Conservation (phyloP, 2,797 vertebrate species). For the Apogon hyalosoma region DNA sequence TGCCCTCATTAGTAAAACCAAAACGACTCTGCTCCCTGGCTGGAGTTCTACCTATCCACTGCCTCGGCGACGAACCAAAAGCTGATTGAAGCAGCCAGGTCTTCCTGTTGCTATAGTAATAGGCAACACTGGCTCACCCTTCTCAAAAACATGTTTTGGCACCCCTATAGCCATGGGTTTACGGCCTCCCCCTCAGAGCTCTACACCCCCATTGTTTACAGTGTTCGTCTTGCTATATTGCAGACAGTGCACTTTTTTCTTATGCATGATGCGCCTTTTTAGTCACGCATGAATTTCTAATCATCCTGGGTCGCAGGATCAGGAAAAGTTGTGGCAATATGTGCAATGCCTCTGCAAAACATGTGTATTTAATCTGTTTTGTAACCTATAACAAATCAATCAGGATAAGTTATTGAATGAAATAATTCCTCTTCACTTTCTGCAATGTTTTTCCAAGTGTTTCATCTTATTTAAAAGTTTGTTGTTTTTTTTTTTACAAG, state of each 20-base stretch:
- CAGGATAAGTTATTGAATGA: neutral
- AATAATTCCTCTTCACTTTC: neutral
- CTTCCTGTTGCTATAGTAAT: constrained; percentile 86
- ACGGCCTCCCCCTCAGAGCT: constrained; percentile 60
- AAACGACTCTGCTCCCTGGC: constrained; percentile 53
- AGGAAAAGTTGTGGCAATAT: constrained; percentile 34
- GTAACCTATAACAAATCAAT: constrained; percentile 19
- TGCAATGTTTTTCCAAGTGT: neutral
- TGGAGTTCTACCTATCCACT: constrained; percentile 65
- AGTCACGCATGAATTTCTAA: constrained; percentile 62
- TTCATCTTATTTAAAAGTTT: no score
- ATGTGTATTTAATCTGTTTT: constrained; percentile 12
- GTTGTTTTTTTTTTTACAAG: neutral
- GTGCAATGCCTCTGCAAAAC: constrained; percentile 41
- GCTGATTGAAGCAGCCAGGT: constrained; percentile 79
- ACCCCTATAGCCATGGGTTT: constrained; percentile 65
- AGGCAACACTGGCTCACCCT: constrained; percentile 76
- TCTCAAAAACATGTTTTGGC: constrained; percentile 74
- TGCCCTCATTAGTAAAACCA: constrained; percentile 77
- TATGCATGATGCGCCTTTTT: constrained; percentile 66
- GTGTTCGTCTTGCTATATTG: constrained; percentile 57
- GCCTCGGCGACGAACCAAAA: constrained; percentile 62
- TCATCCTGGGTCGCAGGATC: constrained; percentile 46
- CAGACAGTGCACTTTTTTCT: constrained; percentile 67
- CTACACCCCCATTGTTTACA: constrained; percentile 72